A percentile compares a stretch with the other conserved stretches of the same genome.
phyloP scores from a whole-genome alignment of 35 echinoderm and acorn worm species.

The Lytechinus variegatus region DNA sequence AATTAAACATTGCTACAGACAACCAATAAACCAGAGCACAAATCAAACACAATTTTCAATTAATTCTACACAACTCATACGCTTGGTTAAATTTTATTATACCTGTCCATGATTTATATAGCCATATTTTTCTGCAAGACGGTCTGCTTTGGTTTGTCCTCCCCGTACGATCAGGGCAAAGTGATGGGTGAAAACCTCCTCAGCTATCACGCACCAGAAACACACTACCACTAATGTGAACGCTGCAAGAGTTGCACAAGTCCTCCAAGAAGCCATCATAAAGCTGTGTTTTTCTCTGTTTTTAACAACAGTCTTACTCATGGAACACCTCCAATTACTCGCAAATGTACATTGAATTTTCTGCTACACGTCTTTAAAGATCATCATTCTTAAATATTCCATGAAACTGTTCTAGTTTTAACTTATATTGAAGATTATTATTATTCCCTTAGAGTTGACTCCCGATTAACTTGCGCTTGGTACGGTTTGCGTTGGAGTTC shows the following conservation, averaged over 20 bases:
- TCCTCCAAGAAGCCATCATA: not conserved
- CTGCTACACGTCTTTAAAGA: not conserved
- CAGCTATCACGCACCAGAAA: not conserved
- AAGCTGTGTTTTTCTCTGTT: not conserved
- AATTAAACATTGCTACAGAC: too few species aligned
- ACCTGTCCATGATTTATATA: conserved; percentile 68
- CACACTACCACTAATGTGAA: not conserved
- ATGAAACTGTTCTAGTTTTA: not conserved
- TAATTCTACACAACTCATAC: too few species aligned
- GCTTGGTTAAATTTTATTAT: not conserved
- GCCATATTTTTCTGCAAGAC: conserved; percentile 68
- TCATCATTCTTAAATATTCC: not conserved
- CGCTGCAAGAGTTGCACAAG: not conserved
- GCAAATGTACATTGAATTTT: not conserved
- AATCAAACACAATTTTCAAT: too few species aligned
- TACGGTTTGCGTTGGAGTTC: not conserved
- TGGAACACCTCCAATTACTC: not conserved
- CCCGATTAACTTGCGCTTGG: not conserved
- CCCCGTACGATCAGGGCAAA: conserved; percentile 62
- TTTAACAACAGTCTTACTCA: not conserved
- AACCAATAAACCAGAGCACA: too few species aligned
- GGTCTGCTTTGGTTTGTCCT: conserved; percentile 54
- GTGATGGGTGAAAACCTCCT: conserved; percentile 54
- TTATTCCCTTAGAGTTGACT: not conserved
- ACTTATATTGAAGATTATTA: not conserved